Conservation (phyloP, 2,888 invertebrate species). For the Baccha elongata region DNA sequence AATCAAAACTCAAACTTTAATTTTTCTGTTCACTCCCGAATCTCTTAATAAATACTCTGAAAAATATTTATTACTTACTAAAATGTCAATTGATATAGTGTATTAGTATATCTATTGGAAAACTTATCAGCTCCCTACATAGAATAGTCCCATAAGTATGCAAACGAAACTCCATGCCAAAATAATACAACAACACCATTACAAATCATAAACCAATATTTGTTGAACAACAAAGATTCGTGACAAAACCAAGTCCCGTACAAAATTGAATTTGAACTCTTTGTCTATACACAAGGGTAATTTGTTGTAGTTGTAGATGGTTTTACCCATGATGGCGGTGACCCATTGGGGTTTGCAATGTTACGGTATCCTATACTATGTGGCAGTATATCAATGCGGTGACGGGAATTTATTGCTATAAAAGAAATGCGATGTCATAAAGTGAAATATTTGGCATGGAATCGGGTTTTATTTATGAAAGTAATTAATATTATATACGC, state of each 20-base stretch:
- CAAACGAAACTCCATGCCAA: conserved; percentile 36
- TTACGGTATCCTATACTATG: conserved; percentile 7
- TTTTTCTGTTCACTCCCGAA: no score
- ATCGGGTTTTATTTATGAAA: conserved; percentile 51
- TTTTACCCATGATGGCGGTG: conserved; percentile 3
- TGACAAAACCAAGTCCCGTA: conserved; percentile 42
- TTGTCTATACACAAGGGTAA: background rate
- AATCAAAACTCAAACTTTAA: no score
- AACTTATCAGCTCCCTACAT: background rate
- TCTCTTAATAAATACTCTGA: no score
- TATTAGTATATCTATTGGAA: background rate
- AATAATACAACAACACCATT: conserved; percentile 27
- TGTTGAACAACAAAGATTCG: conserved; percentile 32
- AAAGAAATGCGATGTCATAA: conserved; percentile 40
- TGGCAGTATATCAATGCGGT: conserved; percentile 48
- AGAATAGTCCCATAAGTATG: conserved; percentile 3
- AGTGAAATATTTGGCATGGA: conserved; percentile 45
- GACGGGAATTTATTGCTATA: conserved; percentile 50
- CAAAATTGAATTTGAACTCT: conserved; percentile 23
- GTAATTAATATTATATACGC: conserved; percentile 40
- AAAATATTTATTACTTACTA: conserved; percentile 9
- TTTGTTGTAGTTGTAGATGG: conserved; percentile 10
- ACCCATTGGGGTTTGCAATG: conserved; percentile 4
- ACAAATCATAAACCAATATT: conserved; percentile 50
- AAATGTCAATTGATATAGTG: conserved; percentile 12